Base-by-base conservation (phyloP, 2,888 invertebrate genomes). In the Acrobeloides nanus region DNA sequence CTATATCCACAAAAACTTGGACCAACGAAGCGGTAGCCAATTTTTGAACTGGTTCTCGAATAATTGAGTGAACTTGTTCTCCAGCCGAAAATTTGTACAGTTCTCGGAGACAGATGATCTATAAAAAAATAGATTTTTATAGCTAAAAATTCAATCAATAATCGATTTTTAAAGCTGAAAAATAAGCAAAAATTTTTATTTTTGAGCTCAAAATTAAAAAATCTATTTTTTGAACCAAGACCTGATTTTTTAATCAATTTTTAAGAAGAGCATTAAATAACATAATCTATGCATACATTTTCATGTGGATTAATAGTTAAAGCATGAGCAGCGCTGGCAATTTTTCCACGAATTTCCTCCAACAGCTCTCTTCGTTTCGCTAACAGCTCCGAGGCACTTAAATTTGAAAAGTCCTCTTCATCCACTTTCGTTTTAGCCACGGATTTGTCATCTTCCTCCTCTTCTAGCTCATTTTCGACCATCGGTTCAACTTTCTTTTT, bases 1-100 rank as follows among this genome's bases (percentile, higher is more conserved):
- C 77, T 56, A 93, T 82, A 74, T 93, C 93, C 68, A 85, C 84
- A 74, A 93, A 93, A 23, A 68, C 60, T 54, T 70, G 39, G 10
- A 55, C 38, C 0, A 89, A 79, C 0, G 92, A 89, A 4, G 88
- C 78, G 62, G 76, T 73, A 2, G 74, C 76, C 32, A 75, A 59
- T 51, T 76, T 76, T 46, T 74, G 66, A 3, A 75, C 69, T 3
- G 72, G 71, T 39, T 72, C 71, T 3, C 63, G 57, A 25, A 76
- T 61, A 12, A 66, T 63, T 3, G 76, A 64, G 48, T 75, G 74
- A 3, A 72, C 61, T 35, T 74, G 72, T 24, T 62, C 55, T 20
- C 75, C 75, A 7, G 66, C 57, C 32, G 76, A 59, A 57, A 76
- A 59, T 25, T 63, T 45, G 6, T 74, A 55, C 26, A 78, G 61